Evolutionary conservation across 2,797 vertebrate genomes (phyloP).

Genomic region (Salarias fasciatus): DNA sequence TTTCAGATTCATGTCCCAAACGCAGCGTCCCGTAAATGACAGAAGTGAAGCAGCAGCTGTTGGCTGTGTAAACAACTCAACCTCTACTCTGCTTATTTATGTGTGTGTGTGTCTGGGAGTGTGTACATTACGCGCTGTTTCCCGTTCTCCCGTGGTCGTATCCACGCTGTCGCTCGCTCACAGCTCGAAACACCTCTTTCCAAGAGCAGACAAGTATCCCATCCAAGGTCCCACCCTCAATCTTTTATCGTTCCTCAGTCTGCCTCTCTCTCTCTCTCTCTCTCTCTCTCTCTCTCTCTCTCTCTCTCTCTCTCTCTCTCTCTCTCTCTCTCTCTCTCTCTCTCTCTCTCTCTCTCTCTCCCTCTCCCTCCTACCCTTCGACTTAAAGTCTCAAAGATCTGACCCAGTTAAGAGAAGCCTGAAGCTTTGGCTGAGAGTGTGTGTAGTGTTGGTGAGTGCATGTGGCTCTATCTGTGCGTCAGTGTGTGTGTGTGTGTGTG

Average conservation of each 20-base stretch:
- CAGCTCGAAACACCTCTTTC: constrained; percentile 42
- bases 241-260: constrained; percentile 70
- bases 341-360: no score
- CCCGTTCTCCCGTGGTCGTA: constrained; percentile 6
- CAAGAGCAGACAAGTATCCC: constrained; percentile 18
- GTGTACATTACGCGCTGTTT: constrained; percentile 6
- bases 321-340: no score
- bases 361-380: constrained; percentile 44
- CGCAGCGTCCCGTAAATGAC: constrained; percentile 48
- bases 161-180: constrained; percentile 43
- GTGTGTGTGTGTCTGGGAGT: constrained; percentile 10
- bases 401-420: constrained; percentile 76
- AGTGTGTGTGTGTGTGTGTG: constrained; percentile 21
- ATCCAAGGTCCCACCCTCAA: constrained; percentile 52
- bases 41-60: constrained; percentile 64
- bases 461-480: constrained; percentile 46
- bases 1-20: constrained; percentile 43
- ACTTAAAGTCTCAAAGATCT: constrained; percentile 73
- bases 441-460: no score
- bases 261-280: constrained; percentile 56
- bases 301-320: no score
- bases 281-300: no score
- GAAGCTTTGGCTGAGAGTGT: constrained; percentile 52
- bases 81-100: constrained; percentile 53
- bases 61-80: constrained; percentile 60